Conservation (phyloP, 2,113 vertebrate species). For the Neogobius melanostomus region DNA sequence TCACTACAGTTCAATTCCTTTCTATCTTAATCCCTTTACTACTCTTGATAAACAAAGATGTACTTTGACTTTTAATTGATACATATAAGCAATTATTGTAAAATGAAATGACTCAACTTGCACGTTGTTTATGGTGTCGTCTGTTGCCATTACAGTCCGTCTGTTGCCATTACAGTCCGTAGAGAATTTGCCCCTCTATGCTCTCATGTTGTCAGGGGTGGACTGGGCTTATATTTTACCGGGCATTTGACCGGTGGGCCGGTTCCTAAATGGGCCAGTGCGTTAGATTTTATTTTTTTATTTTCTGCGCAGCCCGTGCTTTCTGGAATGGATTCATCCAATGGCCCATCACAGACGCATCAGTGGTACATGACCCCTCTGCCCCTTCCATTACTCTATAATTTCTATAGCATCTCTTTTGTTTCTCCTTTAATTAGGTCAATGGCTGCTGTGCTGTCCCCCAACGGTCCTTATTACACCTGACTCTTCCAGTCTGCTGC, state of each 20-base stretch:
- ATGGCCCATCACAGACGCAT: no score
- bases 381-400: no score
- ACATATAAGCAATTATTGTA: not conserved
- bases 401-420: conserved; percentile 19
- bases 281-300: no score
- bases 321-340: no score
- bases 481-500: not conserved
- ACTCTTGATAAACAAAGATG: conserved; percentile 22
- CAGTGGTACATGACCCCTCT: no score
- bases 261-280: no score
- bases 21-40: conserved; percentile 16
- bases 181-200: conserved; percentile 8
- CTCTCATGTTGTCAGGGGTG: not conserved
- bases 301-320: no score
- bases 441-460: not conserved
- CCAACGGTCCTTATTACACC: conserved; percentile 15
- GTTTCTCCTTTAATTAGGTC: conserved; percentile 3
- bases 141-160: no score
- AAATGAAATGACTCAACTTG: not conserved
- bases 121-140: conserved; percentile 5
- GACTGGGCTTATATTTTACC: no score
- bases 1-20: conserved; percentile 2
- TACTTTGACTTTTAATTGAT: conserved; percentile 40
- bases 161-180: not conserved
- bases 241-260: no score